These are phyloP conservation scores for Patella depressa DNA, from an alignment of 2,888 invertebrate genomes.

Conservation along the genomic window DNA sequence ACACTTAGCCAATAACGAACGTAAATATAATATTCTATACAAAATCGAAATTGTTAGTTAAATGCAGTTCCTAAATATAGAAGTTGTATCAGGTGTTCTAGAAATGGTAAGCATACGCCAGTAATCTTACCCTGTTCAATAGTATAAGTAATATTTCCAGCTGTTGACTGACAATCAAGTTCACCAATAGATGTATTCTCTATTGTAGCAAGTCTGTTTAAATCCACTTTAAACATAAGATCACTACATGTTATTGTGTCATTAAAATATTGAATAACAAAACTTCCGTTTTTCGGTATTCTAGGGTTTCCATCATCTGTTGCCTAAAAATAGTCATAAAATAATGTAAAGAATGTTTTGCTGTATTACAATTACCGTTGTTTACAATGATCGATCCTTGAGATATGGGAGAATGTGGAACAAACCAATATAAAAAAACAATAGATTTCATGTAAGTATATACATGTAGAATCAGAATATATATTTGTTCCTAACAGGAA, in stretches of 20 bases:
- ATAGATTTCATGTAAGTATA: too few species aligned
- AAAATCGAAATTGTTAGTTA: too few species aligned
- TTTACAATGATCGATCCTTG: too few species aligned
- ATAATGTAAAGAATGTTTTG: neutral
- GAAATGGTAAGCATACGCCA: neutral
- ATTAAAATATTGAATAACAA: neutral
- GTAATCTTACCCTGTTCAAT: neutral
- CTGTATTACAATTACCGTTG: too few species aligned
- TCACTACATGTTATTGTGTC: neutral
- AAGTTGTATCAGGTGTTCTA: neutral
- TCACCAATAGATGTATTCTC: neutral
- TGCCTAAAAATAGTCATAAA: neutral
- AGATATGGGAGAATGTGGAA: too few species aligned
- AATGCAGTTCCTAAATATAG: neutral
- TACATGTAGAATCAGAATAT: too few species aligned
- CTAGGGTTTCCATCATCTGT: neutral
- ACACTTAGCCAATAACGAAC: too few species aligned
- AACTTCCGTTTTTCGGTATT: neutral
- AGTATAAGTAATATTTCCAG: neutral
- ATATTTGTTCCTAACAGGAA: too few species aligned
- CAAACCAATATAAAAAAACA: too few species aligned
- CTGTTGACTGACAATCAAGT: neutral
- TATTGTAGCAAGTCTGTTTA: neutral
- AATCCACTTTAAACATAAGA: neutral
- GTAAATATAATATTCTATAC: too few species aligned